A percentile compares a stretch with the other conserved stretches of the same genome.
These are phyloP conservation scores for Drosophila formosana DNA, from an alignment of 2,888 invertebrate genomes.

Conservation along the genomic window DNA sequence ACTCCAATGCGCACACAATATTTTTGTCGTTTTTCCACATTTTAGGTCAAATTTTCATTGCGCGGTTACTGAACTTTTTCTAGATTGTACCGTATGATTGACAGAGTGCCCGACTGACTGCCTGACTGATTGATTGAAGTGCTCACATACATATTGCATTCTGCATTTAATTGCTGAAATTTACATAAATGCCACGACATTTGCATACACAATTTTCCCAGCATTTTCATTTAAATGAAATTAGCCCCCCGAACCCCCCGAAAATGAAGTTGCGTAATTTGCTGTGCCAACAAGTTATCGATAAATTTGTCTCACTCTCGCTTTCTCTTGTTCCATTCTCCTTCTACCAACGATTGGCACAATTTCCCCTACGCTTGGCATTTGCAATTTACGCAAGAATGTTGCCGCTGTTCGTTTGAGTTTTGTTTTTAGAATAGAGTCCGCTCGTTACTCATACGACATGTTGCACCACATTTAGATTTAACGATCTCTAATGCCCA, in stretches of 20 bases:
- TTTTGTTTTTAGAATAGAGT: constrained; percentile 36
- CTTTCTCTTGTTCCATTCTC: constrained; percentile 9
- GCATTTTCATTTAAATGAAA: constrained; percentile 57
- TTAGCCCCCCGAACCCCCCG: constrained; percentile 17
- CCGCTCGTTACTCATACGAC: constrained; percentile 57
- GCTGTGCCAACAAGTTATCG: constrained; percentile 49
- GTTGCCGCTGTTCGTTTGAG: constrained; percentile 33
- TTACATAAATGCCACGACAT: constrained; percentile 26
- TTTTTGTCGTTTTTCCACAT: constrained; percentile 27
- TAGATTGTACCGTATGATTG: constrained; percentile 41
- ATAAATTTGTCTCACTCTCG: constrained; percentile 33
- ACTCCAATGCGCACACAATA: constrained; percentile 26
- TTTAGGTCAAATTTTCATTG: constrained; percentile 50
- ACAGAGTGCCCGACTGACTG: constrained; percentile 30
- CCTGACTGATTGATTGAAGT: constrained; percentile 44
- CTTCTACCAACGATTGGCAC: constrained; percentile 29
- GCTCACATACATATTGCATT: not conserved
- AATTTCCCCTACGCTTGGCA: constrained; percentile 44
- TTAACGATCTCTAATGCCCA: not conserved
- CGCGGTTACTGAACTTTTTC: constrained; percentile 35
- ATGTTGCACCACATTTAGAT: constrained; percentile 29
- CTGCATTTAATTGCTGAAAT: constrained; percentile 40
- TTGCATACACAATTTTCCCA: constrained; percentile 22
- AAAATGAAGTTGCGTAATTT: constrained; percentile 54
- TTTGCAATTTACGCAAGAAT: constrained; percentile 52